A percentile compares a stretch with the other conserved stretches of the same genome.
Conservation (phyloP, 2,888 invertebrate genomes). For the Nysson spinosus region DNA sequence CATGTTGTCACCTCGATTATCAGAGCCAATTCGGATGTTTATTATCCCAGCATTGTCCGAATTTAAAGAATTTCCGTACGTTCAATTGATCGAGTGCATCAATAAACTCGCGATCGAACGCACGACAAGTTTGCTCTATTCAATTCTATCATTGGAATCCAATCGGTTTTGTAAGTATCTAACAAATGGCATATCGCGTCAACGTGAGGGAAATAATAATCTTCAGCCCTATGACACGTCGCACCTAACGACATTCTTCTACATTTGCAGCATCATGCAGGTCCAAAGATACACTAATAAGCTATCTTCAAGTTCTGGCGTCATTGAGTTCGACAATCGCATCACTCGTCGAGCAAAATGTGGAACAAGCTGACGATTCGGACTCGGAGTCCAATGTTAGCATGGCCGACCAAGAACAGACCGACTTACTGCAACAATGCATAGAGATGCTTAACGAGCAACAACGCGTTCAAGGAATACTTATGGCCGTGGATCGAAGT, state of each 20-base stretch:
- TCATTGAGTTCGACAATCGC: slow-evolving; percentile 75
- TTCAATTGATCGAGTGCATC: slow-evolving; percentile 78
- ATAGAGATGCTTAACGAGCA: slow-evolving; percentile 84
- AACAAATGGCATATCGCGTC: background rate
- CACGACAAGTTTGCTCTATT: slow-evolving; percentile 84
- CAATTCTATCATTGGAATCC: slow-evolving; percentile 84
- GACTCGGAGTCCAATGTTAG: slow-evolving; percentile 81
- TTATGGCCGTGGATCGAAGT: slow-evolving; percentile 78
- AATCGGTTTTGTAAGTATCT: slow-evolving; percentile 81
- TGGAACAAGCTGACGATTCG: slow-evolving; percentile 78
- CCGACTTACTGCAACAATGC: slow-evolving; percentile 79
- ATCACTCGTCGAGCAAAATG: slow-evolving; percentile 76
- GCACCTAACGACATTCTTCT: background rate
- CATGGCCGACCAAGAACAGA: slow-evolving; percentile 79
- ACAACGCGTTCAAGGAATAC: slow-evolving; percentile 80
- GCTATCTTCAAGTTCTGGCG: slow-evolving; percentile 81
- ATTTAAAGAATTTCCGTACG: slow-evolving; percentile 78
- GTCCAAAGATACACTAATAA: slow-evolving; percentile 72
- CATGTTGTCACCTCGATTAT: slow-evolving; percentile 83
- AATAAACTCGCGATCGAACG: slow-evolving; percentile 76
- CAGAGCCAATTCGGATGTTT: slow-evolving; percentile 84
- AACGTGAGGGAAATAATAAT: no score
- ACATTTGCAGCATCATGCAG: slow-evolving; percentile 56
- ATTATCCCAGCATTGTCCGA: slow-evolving; percentile 84
- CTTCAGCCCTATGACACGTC: no score